Base-by-base conservation (phyloP, 2,888 invertebrate species). In the Chymomyza procnemis region DNA sequence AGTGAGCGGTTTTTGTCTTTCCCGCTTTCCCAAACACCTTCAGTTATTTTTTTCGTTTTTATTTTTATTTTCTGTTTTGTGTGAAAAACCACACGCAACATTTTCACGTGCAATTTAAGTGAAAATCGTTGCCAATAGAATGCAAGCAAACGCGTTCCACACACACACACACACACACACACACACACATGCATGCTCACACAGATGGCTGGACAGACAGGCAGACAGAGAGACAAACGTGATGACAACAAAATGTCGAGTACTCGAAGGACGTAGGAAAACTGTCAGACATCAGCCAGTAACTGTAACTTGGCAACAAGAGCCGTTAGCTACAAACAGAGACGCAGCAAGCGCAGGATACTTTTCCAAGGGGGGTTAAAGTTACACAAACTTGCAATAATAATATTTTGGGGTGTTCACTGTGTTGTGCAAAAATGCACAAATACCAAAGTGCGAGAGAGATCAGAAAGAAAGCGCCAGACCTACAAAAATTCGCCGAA, bases 21-120 rank as follows among this genome's bases (percentile, higher is more conserved):
- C 47, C 47, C 26, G 8, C 26, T 26, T 47, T 4, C 47, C 47
- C 47, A 41, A 8, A 12, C 46, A 6, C 46, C 46, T 41, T 6
- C 46, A 6, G 46, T n/a, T n/a, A n/a, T 4, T 22, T 6, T 8
- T 47, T 5, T 14, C 47, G 5, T 8, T 4, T 14, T 1, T 4
- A 0, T 47, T 47, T 47, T 47, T 47, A n/a, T 47, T 47, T 47
- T 41, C 3, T 50, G 16, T 19, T n/a, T 50, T 50, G 50, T 50
- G 50, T 9, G 48, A 18, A 50, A 50, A 50, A 50, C 12, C 73
- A 55, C 77, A 71, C 73, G 69, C 76, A 75, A 75, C 78, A 82
- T 73, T 81, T 80, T 58, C 85, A 85, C 78, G 80, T 85, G 81
- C 85, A 72, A 67, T 75, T 79, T 66, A 73, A 71, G 67, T 68